Evolutionary conservation across 2,113 vertebrate species (phyloP).

Genomic region (Cebidichthys violaceus): DNA sequence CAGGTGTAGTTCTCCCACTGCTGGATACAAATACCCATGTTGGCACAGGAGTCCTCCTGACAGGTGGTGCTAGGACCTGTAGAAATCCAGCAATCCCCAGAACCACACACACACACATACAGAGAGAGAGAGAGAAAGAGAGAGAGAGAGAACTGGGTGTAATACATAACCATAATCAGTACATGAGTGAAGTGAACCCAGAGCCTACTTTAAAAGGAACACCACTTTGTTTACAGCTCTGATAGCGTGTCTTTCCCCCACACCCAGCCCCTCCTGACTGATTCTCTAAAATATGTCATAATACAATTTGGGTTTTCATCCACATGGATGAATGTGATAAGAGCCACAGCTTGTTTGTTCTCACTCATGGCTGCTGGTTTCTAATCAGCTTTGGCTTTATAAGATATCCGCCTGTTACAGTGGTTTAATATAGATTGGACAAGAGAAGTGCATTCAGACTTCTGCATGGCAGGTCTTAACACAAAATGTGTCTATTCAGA

Average conservation of each 20-base stretch:
- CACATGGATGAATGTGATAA: too few relatives aligned
- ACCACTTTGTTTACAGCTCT: neutral
- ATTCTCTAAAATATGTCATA: neutral
- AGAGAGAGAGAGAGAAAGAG: neutral
- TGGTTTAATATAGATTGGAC: too few relatives aligned
- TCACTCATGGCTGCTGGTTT: too few relatives aligned
- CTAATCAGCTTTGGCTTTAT: too few relatives aligned
- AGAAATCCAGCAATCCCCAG: constrained; percentile 5
- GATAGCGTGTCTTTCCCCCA: neutral
- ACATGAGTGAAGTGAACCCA: neutral
- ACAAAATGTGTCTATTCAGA: neutral
- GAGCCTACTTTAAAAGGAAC: neutral
- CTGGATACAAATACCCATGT: constrained; percentile 97
- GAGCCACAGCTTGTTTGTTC: too few relatives aligned
- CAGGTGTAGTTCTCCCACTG: constrained; percentile 98
- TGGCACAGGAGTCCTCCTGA: constrained; percentile 96
- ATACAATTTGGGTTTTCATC: too few relatives aligned
- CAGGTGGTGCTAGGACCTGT: constrained; percentile 96
- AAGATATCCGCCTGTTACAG: too few relatives aligned
- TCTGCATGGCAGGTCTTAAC: neutral
- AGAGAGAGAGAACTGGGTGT: neutral
- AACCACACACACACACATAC: neutral
- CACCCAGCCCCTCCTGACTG: neutral
- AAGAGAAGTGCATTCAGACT: too few relatives aligned
- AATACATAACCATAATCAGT: neutral